A percentile compares a stretch with the other conserved stretches of the same genome.
phyloP scores from a whole-genome alignment of 2,888 invertebrate genomes.

The Drosophila melanocephala region DNA sequence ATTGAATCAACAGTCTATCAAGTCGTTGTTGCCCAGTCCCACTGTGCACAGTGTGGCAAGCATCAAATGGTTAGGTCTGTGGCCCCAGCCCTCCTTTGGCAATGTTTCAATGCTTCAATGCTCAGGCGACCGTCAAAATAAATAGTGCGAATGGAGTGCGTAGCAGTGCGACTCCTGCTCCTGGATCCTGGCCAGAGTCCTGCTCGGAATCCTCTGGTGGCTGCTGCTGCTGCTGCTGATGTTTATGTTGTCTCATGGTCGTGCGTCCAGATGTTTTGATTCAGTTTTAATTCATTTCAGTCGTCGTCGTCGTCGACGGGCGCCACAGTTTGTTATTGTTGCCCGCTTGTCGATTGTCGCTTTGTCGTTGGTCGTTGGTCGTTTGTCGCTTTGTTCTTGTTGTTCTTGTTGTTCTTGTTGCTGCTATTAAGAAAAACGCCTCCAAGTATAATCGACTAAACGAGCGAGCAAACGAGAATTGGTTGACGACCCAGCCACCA shows the following conservation, averaged over 20 bases:
- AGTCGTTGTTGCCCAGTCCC: conserved; percentile 24
- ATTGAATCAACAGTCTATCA: conserved; percentile 47
- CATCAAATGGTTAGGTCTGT: conserved; percentile 24
- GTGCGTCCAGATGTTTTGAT: conserved; percentile 84
- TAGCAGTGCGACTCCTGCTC: background rate
- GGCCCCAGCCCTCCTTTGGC: background rate
- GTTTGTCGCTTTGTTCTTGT: conserved; percentile 24
- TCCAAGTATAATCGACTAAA: conserved; percentile 79
- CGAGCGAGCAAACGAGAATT: conserved; percentile 71
- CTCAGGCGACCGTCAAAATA: conserved; percentile 38
- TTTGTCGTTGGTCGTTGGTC: conserved; percentile 43
- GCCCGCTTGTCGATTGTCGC: conserved; percentile 14
- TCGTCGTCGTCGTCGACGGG: conserved; percentile 55
- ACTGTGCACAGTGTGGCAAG: conserved; percentile 39
- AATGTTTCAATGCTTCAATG: conserved; percentile 10
- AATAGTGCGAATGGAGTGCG: conserved; percentile 38
- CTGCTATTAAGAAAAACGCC: conserved; percentile 82
- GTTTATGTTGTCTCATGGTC: conserved; percentile 74
- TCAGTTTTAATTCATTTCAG: conserved; percentile 83
- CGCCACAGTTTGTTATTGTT: conserved; percentile 70
- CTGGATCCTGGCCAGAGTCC: background rate
- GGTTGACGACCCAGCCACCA: conserved; percentile 38
- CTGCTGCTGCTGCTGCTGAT: conserved; percentile 22
- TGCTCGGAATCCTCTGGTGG: conserved; percentile 1
- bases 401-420: conserved; percentile 51